phyloP scores from a whole-genome alignment of 2,888 invertebrate species.

The Leucophenga maculata region DNA sequence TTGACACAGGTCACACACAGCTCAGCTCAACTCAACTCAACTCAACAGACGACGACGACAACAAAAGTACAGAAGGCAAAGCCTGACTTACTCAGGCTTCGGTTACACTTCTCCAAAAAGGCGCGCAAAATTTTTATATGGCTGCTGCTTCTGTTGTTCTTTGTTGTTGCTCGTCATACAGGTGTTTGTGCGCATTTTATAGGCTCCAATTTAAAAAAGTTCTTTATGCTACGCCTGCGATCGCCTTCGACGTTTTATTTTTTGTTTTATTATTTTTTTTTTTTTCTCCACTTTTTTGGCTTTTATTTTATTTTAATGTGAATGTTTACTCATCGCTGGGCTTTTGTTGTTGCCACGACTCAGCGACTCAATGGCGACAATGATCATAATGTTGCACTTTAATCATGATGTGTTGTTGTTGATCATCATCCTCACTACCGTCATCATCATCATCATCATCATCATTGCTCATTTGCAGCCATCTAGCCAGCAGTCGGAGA shows the following conservation, averaged over 20 bases:
- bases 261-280: neutral
- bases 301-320: slow-evolving; percentile 25
- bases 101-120: slow-evolving; percentile 2
- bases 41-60: neutral
- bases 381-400: no score
- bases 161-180: slow-evolving; percentile 29
- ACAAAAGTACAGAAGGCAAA: neutral
- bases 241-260: neutral
- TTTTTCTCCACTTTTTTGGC: neutral
- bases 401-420: no score
- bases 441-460: neutral
- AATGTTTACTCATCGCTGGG: slow-evolving; percentile 22
- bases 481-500: neutral
- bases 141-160: slow-evolving; percentile 45
- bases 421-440: neutral
- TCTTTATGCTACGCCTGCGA: neutral
- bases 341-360: neutral
- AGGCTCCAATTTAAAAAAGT: slow-evolving; percentile 13
- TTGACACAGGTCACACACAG: slow-evolving; percentile 23
- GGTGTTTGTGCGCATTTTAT: slow-evolving; percentile 21
- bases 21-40: neutral
- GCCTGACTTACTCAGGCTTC: neutral
- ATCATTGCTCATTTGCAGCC: neutral
- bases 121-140: slow-evolving; percentile 20
- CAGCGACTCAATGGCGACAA: no score